Base-by-base conservation (phyloP, 2,888 invertebrate genomes). In the Reticulitermes lucifugus region DNA sequence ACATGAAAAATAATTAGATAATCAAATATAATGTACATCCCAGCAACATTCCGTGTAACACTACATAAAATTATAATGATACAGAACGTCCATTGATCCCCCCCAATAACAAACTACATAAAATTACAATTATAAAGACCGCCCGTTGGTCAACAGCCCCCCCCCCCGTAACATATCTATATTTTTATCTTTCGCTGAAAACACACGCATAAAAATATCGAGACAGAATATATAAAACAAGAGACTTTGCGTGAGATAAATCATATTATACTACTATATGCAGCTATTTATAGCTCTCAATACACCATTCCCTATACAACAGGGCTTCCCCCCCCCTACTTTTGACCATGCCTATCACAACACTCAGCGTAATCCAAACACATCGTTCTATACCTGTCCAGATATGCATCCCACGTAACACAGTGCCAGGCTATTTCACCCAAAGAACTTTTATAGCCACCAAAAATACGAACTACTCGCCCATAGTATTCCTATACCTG, bases 381-480 rank as follows among this genome's bases (percentile, higher is more conserved):
- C 1, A 41, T 9, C 2, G 12, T 35, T 35, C 29, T 9, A 1
- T 35, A 35, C 4, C 35, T 35, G 35, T 4, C 35, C 73, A 7
- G 4, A 73, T 73, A 73, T 73, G n/a, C 70, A 73, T 35, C 35
- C 73, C 73, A 41, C 73, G 35, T 41, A 73, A 73, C 73, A 73
- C 73, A 35, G 29, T 25, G 41, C 41, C 29, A 41, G 29, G 9
- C 41, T 73, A 41, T 73, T 41, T 9, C 73, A 18, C 73, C 18
- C n/a, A 7, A 18, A 29, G 14, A 2, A 35, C 73, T 35, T 73
- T 35, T 41, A 73, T 14, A 73, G 35, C 73, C 2, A 18, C 4
- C 12, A 73, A 73, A 73, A 73, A 73, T 73, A 73, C 73, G 73
- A 7, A 18, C 29, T 25, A 73, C 41, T 73, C 35, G 29, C 18